These are phyloP conservation scores for Malurus elegans DNA, from an alignment of 2,113 vertebrate species.

Conservation along the genomic window DNA sequence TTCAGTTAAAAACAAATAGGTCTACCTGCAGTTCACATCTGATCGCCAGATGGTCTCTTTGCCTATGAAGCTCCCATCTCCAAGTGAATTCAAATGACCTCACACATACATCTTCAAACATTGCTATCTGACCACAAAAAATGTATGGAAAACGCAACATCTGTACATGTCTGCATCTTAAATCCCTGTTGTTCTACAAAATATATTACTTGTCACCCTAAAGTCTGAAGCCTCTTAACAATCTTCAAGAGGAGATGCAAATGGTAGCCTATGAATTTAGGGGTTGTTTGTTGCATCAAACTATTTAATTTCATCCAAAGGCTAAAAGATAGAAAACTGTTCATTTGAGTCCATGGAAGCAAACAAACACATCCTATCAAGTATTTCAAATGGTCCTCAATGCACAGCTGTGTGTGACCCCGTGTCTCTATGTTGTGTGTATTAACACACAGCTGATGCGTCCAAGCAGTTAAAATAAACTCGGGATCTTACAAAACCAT, in stretches of 20 bases:
- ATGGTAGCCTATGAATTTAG: conserved; percentile 32
- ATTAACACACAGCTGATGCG: background rate
- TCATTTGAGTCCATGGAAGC: conserved; percentile 41
- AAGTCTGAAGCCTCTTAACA: conserved; percentile 42
- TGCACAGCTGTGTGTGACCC: background rate
- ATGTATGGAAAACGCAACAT: conserved; percentile 56
- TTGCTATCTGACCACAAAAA: conserved; percentile 70
- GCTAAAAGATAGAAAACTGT: conserved; percentile 47
- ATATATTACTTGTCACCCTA: conserved; percentile 63
- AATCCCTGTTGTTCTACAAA: conserved; percentile 64
- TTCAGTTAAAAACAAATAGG: conserved; percentile 44
- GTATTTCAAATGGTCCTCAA: conserved; percentile 44
- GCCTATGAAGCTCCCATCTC: conserved; percentile 38
- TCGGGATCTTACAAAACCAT: conserved; percentile 69
- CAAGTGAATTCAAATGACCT: conserved; percentile 68
- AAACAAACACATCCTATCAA: conserved; percentile 51
- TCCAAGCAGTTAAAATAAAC: conserved; percentile 65
- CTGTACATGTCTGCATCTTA: conserved; percentile 60
- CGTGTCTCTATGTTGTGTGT: background rate
- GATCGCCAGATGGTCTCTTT: conserved; percentile 67
- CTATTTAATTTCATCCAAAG: conserved; percentile 49
- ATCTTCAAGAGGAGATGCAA: conserved; percentile 58
- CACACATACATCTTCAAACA: conserved; percentile 71
- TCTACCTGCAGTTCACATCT: conserved; percentile 73
- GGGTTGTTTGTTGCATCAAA: conserved; percentile 51